These are phyloP conservation scores for Stenurella melanura DNA, from an alignment of 2,888 invertebrate genomes.

Conservation along the genomic window DNA sequence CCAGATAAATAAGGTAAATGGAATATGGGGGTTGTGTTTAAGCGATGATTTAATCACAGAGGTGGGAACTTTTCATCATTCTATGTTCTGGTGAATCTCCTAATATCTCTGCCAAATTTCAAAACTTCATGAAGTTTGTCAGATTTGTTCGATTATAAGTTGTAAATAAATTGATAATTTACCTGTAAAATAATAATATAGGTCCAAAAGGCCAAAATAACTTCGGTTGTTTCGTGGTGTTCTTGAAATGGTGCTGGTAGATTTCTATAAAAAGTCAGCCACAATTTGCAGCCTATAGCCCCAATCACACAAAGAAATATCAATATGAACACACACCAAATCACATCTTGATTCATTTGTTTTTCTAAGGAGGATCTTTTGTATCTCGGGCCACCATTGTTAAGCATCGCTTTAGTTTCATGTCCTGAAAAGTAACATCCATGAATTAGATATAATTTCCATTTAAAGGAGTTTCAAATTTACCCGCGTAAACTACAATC, in stretches of 20 bases:
- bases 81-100: no score
- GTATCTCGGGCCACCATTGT: slow-evolving; percentile 95
- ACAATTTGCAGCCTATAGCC: slow-evolving; percentile 92
- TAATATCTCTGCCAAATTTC: no score
- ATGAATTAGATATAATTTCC: no score
- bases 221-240: slow-evolving; percentile 74
- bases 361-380: slow-evolving; percentile 94
- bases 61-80: no score
- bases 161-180: no score
- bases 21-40: no score
- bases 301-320: slow-evolving; percentile 92
- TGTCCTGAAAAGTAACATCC: slow-evolving; percentile 78
- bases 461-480: slow-evolving; percentile 46
- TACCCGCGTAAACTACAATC: slow-evolving; percentile 94
- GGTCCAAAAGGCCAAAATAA: slow-evolving; percentile 94
- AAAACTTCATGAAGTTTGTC: no score
- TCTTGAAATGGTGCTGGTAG: slow-evolving; percentile 82
- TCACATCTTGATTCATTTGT: slow-evolving; percentile 95
- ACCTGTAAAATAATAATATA: slow-evolving; percentile 96
- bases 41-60: no score
- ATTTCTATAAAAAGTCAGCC: slow-evolving; percentile 81
- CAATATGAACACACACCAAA: slow-evolving; percentile 96
- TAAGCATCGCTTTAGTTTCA: slow-evolving; percentile 98
- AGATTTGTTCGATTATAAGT: no score
- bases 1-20: no score